phyloP scores from a whole-genome alignment of 2,888 invertebrate species.

The Loripinus fragilis region DNA sequence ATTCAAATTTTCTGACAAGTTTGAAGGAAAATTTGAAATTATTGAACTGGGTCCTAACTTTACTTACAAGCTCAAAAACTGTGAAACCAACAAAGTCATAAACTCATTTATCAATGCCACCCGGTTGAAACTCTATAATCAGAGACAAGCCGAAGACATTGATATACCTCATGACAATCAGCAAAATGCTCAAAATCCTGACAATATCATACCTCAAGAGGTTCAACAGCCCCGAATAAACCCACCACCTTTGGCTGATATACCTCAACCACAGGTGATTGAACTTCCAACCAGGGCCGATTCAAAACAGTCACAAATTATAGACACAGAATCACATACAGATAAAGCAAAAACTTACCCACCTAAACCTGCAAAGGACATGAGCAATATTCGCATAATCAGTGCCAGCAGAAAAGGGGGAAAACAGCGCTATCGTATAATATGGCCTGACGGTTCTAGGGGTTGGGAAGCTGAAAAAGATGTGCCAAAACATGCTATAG shows the following conservation, averaged over 20 bases:
- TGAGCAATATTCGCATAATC: background rate
- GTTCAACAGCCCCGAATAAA: background rate
- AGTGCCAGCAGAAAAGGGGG: background rate
- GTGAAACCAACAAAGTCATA: conserved; percentile 2
- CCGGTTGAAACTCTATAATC: conserved; percentile 35
- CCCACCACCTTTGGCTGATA: too few species aligned
- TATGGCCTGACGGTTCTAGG: background rate
- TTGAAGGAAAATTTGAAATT: conserved; percentile 42
- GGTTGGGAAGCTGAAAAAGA: background rate
- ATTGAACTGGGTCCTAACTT: conserved; percentile 27
- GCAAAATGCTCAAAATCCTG: background rate
- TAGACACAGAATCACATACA: background rate
- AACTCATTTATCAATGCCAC: conserved; percentile 31
- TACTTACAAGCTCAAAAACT: conserved; percentile 41
- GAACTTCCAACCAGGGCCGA: too few species aligned
- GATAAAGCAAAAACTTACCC: background rate
- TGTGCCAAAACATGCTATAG: too few species aligned
- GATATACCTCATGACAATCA: background rate
- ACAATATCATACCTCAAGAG: background rate
- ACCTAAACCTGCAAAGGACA: background rate
- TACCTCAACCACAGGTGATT: too few species aligned
- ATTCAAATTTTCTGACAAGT: conserved; percentile 34
- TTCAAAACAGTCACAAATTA: too few species aligned
- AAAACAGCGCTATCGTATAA: background rate
- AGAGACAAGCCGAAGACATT: background rate